Percentiles rank a stretch among this genome's conserved stretches.
Evolutionary conservation across 2,113 vertebrate genomes (phyloP).

Genomic region (Zosterops borbonicus): DNA sequence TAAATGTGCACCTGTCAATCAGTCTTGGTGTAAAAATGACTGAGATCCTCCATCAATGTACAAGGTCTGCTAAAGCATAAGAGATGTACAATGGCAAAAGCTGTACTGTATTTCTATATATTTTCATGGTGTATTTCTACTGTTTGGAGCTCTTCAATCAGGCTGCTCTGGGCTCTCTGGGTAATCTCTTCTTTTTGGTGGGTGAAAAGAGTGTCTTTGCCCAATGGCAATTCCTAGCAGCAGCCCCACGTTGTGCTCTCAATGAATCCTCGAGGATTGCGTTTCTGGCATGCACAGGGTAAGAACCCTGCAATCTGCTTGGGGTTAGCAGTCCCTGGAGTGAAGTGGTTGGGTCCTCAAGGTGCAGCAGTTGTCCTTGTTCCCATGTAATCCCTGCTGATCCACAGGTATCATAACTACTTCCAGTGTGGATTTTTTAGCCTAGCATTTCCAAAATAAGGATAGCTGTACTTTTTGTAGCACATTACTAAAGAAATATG

Average conservation of each 20-base stretch:
- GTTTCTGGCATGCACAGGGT: neutral
- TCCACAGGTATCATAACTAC: neutral
- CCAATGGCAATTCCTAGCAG: neutral
- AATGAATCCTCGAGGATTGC: neutral
- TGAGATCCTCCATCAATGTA: neutral
- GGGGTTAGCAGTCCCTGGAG: neutral
- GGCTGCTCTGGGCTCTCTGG: neutral
- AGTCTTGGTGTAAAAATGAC: too few species aligned
- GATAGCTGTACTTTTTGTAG: neutral
- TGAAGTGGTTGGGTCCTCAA: neutral
- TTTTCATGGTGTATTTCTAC: neutral
- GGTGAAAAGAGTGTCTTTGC: neutral
- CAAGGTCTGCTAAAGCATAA: neutral
- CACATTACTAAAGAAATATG: neutral
- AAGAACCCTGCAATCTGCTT: neutral
- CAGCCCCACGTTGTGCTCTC: rapidly evolving
- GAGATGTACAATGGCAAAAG: neutral
- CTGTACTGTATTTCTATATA: neutral
- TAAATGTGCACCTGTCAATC: neutral
- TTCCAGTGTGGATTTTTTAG: neutral
- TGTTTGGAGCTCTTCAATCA: neutral
- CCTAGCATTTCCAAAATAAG: neutral
- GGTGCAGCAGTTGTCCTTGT: neutral
- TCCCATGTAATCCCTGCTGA: neutral
- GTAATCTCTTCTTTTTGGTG: neutral